Conservation (phyloP, 2,888 invertebrate species). For the Melanophora roralis region DNA sequence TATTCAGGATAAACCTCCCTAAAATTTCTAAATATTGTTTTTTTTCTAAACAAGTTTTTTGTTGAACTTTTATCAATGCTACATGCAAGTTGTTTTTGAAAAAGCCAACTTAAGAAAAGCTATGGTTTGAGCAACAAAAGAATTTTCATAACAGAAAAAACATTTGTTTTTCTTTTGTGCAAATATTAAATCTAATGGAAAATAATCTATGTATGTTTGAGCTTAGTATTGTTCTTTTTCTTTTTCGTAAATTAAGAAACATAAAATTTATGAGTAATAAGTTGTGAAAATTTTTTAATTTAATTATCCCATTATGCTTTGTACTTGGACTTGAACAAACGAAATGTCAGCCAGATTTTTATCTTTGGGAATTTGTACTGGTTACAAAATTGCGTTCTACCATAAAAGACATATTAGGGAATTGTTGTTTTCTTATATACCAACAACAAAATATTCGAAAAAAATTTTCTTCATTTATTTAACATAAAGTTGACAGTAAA, state of each 20-base stretch:
- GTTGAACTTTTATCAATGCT: too few relatives aligned
- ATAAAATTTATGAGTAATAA: neutral
- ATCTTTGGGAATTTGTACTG: neutral
- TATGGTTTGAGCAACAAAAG: too few relatives aligned
- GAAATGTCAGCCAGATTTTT: neutral
- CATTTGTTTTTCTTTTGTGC: neutral
- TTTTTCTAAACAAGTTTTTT: too few relatives aligned
- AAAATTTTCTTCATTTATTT: neutral
- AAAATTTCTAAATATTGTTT: too few relatives aligned
- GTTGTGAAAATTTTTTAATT: slow-evolving; percentile 11
- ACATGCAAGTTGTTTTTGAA: too few relatives aligned
- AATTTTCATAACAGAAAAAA: neutral
- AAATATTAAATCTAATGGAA: neutral
- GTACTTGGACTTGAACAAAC: neutral
- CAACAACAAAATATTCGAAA: neutral
- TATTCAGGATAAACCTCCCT: too few relatives aligned
- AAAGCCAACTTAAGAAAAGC: too few relatives aligned
- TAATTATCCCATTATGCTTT: slow-evolving; percentile 16
- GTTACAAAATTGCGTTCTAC: neutral
- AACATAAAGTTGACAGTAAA: neutral
- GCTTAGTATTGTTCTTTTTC: neutral
- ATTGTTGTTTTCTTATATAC: neutral
- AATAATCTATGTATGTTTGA: neutral
- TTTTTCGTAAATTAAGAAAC: neutral
- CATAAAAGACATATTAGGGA: slow-evolving; percentile 2